A percentile compares a stretch with the other conserved stretches of the same genome.
Evolutionary conservation across 2,888 invertebrate species (phyloP).

Genomic region (Eupsilia transversa): DNA sequence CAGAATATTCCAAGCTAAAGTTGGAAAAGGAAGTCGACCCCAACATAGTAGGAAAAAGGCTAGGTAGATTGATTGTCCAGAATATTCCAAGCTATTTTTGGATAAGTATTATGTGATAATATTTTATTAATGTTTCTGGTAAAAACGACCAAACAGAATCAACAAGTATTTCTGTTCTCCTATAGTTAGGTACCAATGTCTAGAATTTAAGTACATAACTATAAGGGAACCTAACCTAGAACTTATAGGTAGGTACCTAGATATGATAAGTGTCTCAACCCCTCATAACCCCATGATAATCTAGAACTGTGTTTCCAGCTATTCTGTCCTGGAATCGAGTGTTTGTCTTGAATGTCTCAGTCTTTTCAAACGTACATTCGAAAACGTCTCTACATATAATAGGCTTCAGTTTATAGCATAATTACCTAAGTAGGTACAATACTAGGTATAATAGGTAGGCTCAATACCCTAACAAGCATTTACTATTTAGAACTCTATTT

Average conservation of each 20-base stretch:
- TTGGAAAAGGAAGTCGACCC: background rate
- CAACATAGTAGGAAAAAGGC: background rate
- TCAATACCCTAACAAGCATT: no score
- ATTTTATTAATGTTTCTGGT: background rate
- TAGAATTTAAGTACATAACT: background rate
- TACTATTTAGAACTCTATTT: background rate
- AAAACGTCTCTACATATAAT: no score
- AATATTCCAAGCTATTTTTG: background rate
- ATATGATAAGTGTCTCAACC: background rate
- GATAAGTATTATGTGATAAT: background rate
- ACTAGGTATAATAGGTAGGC: no score
- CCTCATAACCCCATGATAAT: background rate
- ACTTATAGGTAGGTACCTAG: background rate
- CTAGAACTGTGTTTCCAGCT: background rate
- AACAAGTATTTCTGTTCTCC: slow-evolving; percentile 30
- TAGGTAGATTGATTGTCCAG: background rate
- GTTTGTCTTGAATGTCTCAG: slow-evolving; percentile 1
- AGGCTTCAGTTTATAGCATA: no score
- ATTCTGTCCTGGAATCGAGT: background rate
- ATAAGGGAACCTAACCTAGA: background rate
- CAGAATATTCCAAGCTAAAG: background rate
- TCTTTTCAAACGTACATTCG: background rate
- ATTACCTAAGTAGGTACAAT: no score
- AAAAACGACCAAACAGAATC: slow-evolving; percentile 16
- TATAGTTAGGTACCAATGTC: background rate